phyloP scores from a whole-genome alignment of 2,888 invertebrate species.

The Drosophila vallismaia region DNA sequence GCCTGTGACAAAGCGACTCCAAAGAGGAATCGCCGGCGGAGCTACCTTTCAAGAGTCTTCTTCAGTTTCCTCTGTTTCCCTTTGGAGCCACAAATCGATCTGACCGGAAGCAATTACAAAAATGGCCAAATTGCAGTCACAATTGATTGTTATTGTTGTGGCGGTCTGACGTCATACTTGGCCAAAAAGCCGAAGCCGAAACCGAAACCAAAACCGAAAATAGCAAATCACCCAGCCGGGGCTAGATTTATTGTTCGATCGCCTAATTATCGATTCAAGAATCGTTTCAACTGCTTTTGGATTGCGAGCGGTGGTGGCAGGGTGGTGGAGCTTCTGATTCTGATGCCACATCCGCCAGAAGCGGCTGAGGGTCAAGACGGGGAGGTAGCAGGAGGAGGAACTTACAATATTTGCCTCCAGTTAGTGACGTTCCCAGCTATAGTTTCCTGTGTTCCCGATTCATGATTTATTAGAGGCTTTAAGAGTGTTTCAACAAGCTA shows the following conservation, averaged over 20 bases:
- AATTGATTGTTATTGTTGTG: conserved; percentile 57
- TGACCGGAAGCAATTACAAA: conserved; percentile 69
- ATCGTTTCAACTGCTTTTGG: conserved; percentile 56
- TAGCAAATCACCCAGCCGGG: not conserved
- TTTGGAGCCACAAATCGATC: conserved; percentile 23
- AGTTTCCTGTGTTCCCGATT: no score
- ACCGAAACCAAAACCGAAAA: conserved; percentile 29
- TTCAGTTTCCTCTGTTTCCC: not conserved
- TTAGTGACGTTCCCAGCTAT: not conserved
- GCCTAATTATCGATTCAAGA: conserved; percentile 70
- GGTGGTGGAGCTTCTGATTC: conserved; percentile 9
- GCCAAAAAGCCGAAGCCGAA: conserved; percentile 33
- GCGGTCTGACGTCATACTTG: conserved; percentile 66
- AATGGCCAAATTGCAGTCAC: conserved; percentile 69
- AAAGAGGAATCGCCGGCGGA: no score
- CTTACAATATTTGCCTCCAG: not conserved
- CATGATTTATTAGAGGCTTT: no score
- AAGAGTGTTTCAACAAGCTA: not conserved
- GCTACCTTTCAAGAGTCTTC: not conserved
- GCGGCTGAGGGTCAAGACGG: not conserved
- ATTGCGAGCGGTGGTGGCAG: conserved; percentile 10
- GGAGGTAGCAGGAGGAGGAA: not conserved
- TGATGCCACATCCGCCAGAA: conserved; percentile 13
- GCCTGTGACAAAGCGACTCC: conserved; percentile 19
- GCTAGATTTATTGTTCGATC: conserved; percentile 42